Evolutionary conservation across 2,113 vertebrate genomes (phyloP).

Genomic region (Ondatra zibethicus): DNA sequence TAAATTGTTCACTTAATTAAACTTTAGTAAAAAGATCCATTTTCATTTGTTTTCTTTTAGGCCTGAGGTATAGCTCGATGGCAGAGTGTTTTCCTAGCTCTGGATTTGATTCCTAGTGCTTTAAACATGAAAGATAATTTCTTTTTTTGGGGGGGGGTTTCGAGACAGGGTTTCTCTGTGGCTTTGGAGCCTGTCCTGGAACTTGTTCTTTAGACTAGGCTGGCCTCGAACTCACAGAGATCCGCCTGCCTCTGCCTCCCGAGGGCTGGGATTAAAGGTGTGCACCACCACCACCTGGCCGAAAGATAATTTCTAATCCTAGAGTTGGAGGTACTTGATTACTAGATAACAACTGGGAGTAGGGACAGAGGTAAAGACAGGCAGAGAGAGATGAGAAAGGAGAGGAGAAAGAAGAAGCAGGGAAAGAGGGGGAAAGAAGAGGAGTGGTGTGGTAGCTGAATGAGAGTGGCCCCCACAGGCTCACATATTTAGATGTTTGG

Average conservation of each 20-base stretch:
- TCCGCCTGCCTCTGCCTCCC: too few relatives aligned
- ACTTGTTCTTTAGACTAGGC: too few relatives aligned
- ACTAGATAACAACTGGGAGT: background rate
- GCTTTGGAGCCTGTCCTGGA: too few relatives aligned
- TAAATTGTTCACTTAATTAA: slow-evolving; percentile 39
- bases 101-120: background rate
- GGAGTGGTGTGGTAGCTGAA: background rate
- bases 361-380: background rate
- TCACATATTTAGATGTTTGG: background rate
- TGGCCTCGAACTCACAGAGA: too few relatives aligned
- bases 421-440: background rate
- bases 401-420: background rate
- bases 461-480: background rate
- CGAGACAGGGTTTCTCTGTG: too few relatives aligned
- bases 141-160: too few relatives aligned
- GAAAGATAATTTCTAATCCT: slow-evolving; percentile 5
- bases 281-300: too few relatives aligned
- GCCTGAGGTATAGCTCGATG: background rate
- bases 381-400: background rate
- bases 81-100: background rate
- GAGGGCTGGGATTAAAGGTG: too few relatives aligned
- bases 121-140: background rate
- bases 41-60: background rate
- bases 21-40: slow-evolving; percentile 28
- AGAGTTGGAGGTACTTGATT: background rate